phyloP scores from a whole-genome alignment of 1,140 invertebrate genomes.

The Drepana arcuata region DNA sequence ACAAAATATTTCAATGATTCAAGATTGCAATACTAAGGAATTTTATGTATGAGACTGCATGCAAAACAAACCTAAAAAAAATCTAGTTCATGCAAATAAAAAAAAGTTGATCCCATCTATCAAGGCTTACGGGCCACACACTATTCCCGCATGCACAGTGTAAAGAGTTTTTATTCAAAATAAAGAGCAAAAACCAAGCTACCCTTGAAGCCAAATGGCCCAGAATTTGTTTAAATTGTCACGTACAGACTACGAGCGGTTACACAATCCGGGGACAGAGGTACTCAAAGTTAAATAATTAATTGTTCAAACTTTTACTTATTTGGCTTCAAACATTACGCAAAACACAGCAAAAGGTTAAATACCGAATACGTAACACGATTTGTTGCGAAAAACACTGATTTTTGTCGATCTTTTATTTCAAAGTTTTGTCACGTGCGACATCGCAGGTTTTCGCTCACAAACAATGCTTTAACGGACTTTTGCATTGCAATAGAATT shows the following conservation, averaged over 20 bases:
- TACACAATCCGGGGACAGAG: slow-evolving; percentile 50
- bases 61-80: no score
- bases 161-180: slow-evolving; percentile 67
- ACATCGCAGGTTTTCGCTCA: no score
- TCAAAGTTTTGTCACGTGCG: no score
- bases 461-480: no score
- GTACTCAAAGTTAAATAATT: slow-evolving; percentile 31
- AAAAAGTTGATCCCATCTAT: no score
- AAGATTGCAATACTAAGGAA: no score
- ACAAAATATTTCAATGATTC: no score
- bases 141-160: no score
- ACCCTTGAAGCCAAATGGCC: slow-evolving; percentile 69
- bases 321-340: not conserved
- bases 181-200: slow-evolving; percentile 47
- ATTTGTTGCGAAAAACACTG: not conserved
- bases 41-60: no score
- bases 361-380: not conserved
- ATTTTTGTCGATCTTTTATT: not conserved
- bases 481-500: no score
- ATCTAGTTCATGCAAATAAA: no score
- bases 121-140: no score
- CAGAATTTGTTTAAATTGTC: slow-evolving; percentile 72
- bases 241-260: slow-evolving; percentile 63
- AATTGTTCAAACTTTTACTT: not conserved
- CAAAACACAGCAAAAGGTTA: not conserved